A percentile compares a stretch with the other conserved stretches of the same genome.
These are phyloP conservation scores for Stigmatopora nigra DNA, from an alignment of 2,113 vertebrate genomes.

Conservation along the genomic window DNA sequence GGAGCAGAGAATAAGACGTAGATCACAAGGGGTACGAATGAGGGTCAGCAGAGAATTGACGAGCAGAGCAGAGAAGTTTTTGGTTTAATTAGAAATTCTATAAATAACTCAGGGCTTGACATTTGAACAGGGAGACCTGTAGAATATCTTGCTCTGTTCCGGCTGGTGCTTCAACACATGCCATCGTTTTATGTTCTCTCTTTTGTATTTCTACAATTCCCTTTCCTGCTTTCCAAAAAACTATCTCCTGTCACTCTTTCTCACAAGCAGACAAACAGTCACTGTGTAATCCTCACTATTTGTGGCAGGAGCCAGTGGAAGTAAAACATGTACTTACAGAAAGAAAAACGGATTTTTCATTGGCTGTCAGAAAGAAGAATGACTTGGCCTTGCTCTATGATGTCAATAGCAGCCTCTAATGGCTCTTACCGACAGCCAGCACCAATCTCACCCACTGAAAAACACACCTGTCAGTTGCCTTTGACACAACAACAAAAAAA, in stretches of 20 bases:
- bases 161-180: constrained; percentile 58
- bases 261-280: constrained; percentile 16
- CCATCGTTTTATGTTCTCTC: constrained; percentile 36
- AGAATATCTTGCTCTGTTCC: constrained; percentile 47
- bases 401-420: constrained; percentile 49
- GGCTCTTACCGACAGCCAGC: constrained; percentile 44
- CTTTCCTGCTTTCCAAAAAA: constrained; percentile 20
- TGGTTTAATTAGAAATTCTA: constrained; percentile 66
- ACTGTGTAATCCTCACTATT: constrained; percentile 36
- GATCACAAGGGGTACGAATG: constrained; percentile 36
- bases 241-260: constrained; percentile 19
- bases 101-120: constrained; percentile 66
- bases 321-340: constrained; percentile 29
- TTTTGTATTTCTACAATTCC: constrained; percentile 1
- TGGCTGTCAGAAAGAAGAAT: constrained; percentile 53
- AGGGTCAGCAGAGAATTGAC: constrained; percentile 44
- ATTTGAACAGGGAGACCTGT: constrained; percentile 62
- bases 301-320: constrained; percentile 30
- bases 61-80: constrained; percentile 41
- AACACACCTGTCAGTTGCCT: constrained; percentile 44
- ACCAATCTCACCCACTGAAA: constrained; percentile 34
- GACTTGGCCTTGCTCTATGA: constrained; percentile 38
- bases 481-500: too few relatives aligned
- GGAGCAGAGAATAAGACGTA: constrained; percentile 6
- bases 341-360: constrained; percentile 50